Evolutionary conservation across 2,113 vertebrate species (phyloP), one percentile per base, ranked within the genome.

Genomic region (Cervus canadensis): DNA sequence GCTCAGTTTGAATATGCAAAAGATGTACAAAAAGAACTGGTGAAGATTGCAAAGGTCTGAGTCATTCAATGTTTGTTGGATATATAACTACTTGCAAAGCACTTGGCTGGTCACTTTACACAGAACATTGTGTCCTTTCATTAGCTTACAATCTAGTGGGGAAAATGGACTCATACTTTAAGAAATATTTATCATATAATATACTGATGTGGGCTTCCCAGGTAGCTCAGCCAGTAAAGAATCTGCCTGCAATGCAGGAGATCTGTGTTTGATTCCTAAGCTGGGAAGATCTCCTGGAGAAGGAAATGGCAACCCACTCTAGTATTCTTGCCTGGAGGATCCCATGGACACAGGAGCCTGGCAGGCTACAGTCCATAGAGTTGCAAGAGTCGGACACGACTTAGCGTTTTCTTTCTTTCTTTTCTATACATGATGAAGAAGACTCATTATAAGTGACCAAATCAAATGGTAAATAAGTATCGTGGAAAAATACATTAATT

Each of bases 321-420:
- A 74, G 21, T 40, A 74, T 74, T 40, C 36, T 74, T 74, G 36
- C 67, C 21, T 40, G 19, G 21, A 74, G 67, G 12, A 74, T 25
- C 64, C 64, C 64, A 71, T 12, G 5, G 64, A 67, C 16, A 67
- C 8, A 67, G 19, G n/a, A 74, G n/a, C 67, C 19, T 71, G 67
- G n/a, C 10, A 40, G 19, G n/a, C 67, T 71, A 40, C n/a, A 23
- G 67, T 40, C 5, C 67, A 71, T 3, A 40, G 67, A 5, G 19
- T 12, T 1, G 0, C 19, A 71, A 40, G 21, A 40, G 11, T 74
- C 19, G 0, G 36, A 74, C 23, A 74, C 0, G 19, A 74, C 19
- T 36, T 36, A 40, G n/a, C 5, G 33, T 40, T 71, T 71, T 40
- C 67, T 12, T 71, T 36, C 64, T 36, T 71, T 71, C 67, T 71